These are phyloP conservation scores for Drosophila gunungcola DNA, from an alignment of 1,140 invertebrate genomes.

Conservation along the genomic window DNA sequence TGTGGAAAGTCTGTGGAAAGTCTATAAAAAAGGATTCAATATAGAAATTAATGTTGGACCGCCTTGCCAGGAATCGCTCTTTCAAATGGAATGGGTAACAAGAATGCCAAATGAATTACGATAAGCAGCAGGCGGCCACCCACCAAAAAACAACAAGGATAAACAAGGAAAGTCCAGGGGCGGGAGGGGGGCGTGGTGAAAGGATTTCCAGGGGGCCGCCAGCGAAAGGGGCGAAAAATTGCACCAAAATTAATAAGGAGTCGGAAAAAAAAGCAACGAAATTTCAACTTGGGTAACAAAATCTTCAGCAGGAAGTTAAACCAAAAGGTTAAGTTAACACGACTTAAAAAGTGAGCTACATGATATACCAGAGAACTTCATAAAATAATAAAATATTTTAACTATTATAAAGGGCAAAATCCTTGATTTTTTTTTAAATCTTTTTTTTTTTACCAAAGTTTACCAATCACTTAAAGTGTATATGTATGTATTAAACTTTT, in stretches of 20 bases:
- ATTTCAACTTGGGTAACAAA: constrained; percentile 49
- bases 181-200: constrained; percentile 1
- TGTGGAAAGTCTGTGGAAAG: constrained; percentile 18
- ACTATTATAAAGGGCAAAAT: too few species aligned
- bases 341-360: neutral
- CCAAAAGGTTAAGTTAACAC: neutral
- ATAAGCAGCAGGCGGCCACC: constrained; percentile 65
- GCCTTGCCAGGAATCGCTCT: constrained; percentile 37
- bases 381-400: too few species aligned
- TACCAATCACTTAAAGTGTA: too few species aligned
- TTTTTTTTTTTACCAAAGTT: too few species aligned
- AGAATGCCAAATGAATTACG: constrained; percentile 75
- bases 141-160: constrained; percentile 48
- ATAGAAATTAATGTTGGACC: constrained; percentile 73
- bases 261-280: constrained; percentile 27
- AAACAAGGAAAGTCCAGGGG: constrained; percentile 16
- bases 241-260: constrained; percentile 76
- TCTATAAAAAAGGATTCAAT: constrained; percentile 70
- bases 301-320: constrained; percentile 38
- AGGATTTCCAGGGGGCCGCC: constrained; percentile 28
- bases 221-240: constrained; percentile 76
- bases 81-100: constrained; percentile 18
- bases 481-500: too few species aligned
- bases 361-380: too few species aligned
- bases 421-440: too few species aligned